Conservation (phyloP, 2,797 vertebrate genomes). For the Syngnathus acus region DNA sequence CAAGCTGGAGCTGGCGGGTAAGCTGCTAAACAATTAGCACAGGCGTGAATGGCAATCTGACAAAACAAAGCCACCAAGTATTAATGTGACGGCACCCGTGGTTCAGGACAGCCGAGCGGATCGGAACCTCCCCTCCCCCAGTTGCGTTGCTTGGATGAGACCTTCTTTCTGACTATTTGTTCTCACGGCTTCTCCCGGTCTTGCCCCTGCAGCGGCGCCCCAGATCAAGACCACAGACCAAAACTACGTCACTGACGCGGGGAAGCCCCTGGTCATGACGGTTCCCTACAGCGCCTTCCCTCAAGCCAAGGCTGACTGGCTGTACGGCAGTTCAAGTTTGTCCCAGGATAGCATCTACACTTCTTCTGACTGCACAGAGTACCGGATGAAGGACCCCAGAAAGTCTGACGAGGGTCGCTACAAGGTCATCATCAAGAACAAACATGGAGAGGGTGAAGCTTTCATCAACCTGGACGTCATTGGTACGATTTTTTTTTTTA, state of each 20-base stretch:
- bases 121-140: not conserved
- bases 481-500: slow-evolving; percentile 58
- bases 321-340: slow-evolving; percentile 73
- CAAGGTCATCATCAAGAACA: slow-evolving; percentile 86
- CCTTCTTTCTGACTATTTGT: not conserved
- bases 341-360: slow-evolving; percentile 80
- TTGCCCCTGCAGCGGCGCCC: slow-evolving; percentile 74
- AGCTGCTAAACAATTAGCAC: slow-evolving; percentile 10
- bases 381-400: slow-evolving; percentile 82
- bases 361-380: slow-evolving; percentile 81
- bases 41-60: no score
- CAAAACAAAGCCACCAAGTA: no score
- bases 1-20: slow-evolving; percentile 94
- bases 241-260: slow-evolving; percentile 85
- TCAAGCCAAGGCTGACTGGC: slow-evolving; percentile 87
- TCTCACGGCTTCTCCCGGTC: not conserved
- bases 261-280: slow-evolving; percentile 85
- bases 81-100: not conserved
- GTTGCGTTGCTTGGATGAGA: not conserved
- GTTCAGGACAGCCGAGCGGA: not conserved
- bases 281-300: slow-evolving; percentile 94
- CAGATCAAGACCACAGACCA: slow-evolving; percentile 91
- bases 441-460: slow-evolving; percentile 88
- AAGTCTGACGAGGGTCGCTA: slow-evolving; percentile 84
- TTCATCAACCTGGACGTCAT: slow-evolving; percentile 88